Conservation (phyloP, 2,113 vertebrate species). For the Buteo buteo region DNA sequence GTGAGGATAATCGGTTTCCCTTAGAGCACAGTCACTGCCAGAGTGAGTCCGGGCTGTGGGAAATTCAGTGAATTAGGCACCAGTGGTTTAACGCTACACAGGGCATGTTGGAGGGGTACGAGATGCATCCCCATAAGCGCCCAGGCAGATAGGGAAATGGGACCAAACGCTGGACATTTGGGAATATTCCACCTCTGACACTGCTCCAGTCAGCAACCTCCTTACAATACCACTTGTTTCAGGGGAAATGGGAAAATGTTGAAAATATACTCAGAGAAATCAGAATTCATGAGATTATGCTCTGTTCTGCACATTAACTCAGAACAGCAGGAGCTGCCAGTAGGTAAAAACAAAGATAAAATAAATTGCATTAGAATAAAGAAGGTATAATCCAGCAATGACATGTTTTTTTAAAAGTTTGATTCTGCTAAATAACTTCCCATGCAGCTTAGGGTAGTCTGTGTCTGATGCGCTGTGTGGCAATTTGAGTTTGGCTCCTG, state of each 20-base stretch:
- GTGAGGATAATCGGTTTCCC: background rate
- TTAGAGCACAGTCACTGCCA: background rate
- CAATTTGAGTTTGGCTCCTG: background rate
- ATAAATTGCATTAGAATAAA: background rate
- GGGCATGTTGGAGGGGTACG: accelerated
- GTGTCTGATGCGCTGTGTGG: background rate
- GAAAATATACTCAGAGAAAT: background rate
- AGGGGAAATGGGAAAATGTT: background rate
- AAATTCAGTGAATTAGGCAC: background rate
- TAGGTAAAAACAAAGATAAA: background rate
- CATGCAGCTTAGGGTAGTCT: background rate
- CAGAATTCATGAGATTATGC: background rate
- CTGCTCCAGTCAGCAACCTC: background rate
- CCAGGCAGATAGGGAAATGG: accelerated
- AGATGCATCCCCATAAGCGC: background rate
- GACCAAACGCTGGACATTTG: background rate
- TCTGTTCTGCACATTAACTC: background rate
- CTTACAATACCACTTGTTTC: background rate
- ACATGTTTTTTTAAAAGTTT: background rate
- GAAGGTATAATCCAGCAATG: background rate
- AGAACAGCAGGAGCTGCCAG: background rate
- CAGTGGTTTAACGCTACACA: background rate
- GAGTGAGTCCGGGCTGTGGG: background rate
- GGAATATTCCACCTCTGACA: background rate
- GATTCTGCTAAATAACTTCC: background rate